Percentiles rank a stretch among this genome's conserved stretches.
Evolutionary conservation across 2,888 invertebrate genomes (phyloP).

Genomic region (Pristionchus fissidentatus): DNA sequence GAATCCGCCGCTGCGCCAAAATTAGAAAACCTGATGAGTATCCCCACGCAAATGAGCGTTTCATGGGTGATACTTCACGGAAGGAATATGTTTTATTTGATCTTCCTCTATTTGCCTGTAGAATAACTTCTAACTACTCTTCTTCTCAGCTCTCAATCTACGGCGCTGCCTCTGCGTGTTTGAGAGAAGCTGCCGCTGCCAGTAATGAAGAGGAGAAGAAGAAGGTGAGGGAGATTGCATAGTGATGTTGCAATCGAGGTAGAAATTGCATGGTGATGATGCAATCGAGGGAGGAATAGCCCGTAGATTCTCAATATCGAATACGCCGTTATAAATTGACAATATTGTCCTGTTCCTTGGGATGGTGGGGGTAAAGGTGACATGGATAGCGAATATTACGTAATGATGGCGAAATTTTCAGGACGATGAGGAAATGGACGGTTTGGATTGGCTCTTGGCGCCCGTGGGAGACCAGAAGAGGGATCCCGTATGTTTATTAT

Average conservation of each 20-base stretch:
- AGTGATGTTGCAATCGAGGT: background rate
- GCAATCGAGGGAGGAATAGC: background rate
- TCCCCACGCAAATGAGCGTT: no score
- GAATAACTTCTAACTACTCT: background rate
- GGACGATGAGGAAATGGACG: conserved; percentile 3
- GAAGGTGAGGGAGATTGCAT: background rate
- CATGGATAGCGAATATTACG: background rate
- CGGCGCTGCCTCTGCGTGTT: conserved; percentile 54
- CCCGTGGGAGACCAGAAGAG: conserved; percentile 21
- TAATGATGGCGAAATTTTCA: background rate
- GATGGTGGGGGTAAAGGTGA: background rate
- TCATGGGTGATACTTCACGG: background rate
- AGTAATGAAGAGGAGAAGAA: conserved; percentile 37
- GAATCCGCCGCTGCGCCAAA: no score
- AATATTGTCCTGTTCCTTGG: background rate
- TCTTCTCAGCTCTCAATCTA: conserved; percentile 55
- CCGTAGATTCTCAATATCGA: no score
- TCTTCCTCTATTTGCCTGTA: no score
- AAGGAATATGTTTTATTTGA: background rate
- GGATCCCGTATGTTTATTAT: conserved; percentile 12
- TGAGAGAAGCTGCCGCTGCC: conserved; percentile 49
- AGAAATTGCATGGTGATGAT: background rate
- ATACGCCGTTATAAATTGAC: no score
- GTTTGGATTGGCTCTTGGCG: conserved; percentile 30
- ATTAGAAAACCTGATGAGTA: no score